Evolutionary conservation across 2,888 invertebrate species (phyloP).

Genomic region (Syritta pipiens): DNA sequence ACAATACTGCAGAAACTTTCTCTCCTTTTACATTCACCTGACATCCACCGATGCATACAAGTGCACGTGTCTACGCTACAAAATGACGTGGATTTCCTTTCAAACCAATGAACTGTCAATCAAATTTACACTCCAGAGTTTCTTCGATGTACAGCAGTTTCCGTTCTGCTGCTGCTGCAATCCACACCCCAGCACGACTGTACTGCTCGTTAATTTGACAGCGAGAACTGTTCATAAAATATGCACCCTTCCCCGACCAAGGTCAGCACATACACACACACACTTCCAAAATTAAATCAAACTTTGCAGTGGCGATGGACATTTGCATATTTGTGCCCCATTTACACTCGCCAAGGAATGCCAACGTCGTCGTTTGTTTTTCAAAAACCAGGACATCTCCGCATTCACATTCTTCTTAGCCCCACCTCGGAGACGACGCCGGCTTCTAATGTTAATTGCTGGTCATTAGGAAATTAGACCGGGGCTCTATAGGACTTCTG

Average conservation of each 20-base stretch:
- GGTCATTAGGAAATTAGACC: slow-evolving; percentile 24
- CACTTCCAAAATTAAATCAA: not conserved
- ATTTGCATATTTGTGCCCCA: not conserved
- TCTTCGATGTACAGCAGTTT: slow-evolving; percentile 46
- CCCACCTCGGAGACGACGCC: not conserved
- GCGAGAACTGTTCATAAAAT: slow-evolving; percentile 21
- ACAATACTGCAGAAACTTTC: too few species aligned
- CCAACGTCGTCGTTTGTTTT: not conserved
- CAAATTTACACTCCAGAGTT: slow-evolving; percentile 49
- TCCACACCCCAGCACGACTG: too few species aligned
- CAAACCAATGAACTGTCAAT: slow-evolving; percentile 39
- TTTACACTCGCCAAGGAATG: not conserved
- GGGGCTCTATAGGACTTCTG: slow-evolving; percentile 15
- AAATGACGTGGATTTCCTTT: slow-evolving; percentile 16
- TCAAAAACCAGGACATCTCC: too few species aligned
- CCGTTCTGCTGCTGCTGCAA: slow-evolving; percentile 22
- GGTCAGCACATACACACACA: too few species aligned
- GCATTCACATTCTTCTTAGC: too few species aligned
- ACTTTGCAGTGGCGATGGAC: not conserved
- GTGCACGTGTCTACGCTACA: slow-evolving; percentile 33
- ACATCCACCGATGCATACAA: slow-evolving; percentile 21
- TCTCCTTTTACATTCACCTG: slow-evolving; percentile 16
- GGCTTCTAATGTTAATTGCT: slow-evolving; percentile 41
- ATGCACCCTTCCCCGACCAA: slow-evolving; percentile 3
- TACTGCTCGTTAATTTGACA: too few species aligned